Conservation (phyloP, 1,140 invertebrate species). For the Drosophila bocki region DNA sequence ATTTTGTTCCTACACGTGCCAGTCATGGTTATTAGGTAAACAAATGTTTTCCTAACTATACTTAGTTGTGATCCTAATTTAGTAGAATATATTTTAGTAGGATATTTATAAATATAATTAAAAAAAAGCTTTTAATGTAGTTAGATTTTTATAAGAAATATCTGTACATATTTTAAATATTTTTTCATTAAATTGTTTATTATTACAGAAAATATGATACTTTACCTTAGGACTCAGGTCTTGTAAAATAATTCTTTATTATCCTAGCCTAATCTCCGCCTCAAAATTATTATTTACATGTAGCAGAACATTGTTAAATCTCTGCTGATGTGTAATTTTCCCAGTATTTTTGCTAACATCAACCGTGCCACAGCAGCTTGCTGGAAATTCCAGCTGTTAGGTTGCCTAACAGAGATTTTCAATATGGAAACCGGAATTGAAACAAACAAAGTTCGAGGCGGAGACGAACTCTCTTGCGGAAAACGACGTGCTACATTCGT, state of each 20-base stretch:
- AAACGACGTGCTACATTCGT: neutral
- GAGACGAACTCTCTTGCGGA: constrained; percentile 4
- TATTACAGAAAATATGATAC: neutral
- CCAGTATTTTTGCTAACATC: constrained; percentile 44
- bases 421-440: constrained; percentile 43
- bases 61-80: too few relatives aligned
- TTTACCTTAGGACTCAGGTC: too few relatives aligned
- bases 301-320: neutral
- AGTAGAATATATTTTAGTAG: neutral
- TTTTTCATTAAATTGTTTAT: neutral
- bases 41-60: too few relatives aligned
- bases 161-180: neutral
- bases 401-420: neutral
- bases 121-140: too few relatives aligned
- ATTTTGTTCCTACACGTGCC: neutral
- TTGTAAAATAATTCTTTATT: neutral
- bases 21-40: too few relatives aligned
- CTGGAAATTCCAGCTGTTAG: neutral
- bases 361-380: too few relatives aligned
- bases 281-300: neutral
- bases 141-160: too few relatives aligned
- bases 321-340: constrained; percentile 26
- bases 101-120: neutral
- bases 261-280: neutral
- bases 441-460: constrained; percentile 43